A percentile compares a stretch with the other conserved stretches of the same genome.
These are phyloP conservation scores for Branchellion lobata DNA, from an alignment of 2,888 invertebrate genomes.

Conservation along the genomic window DNA sequence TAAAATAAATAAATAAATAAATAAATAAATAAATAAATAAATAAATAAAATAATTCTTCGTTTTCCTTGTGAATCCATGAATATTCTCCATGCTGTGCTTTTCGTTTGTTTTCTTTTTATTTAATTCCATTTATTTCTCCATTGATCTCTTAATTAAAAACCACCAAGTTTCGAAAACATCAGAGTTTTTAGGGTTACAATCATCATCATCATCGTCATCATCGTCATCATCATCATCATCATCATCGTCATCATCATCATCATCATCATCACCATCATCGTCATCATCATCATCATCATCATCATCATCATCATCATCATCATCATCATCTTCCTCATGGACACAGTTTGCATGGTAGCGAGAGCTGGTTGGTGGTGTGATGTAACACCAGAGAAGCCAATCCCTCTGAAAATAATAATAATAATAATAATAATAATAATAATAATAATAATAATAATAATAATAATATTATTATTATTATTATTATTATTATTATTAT, in stretches of 20 bases:
- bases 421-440: constrained; percentile 46
- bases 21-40: too few relatives aligned
- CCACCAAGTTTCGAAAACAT: too few relatives aligned
- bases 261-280: constrained; percentile 46
- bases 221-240: background rate
- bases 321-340: background rate
- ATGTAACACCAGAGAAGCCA: background rate
- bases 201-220: background rate
- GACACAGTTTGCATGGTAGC: background rate
- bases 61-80: too few relatives aligned
- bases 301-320: constrained; percentile 17
- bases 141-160: too few relatives aligned
- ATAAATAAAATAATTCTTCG: too few relatives aligned
- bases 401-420: constrained; percentile 25
- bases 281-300: constrained; percentile 44
- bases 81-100: too few relatives aligned
- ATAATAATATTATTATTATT: constrained; percentile 46
- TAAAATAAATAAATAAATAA: too few relatives aligned
- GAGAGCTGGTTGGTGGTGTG: background rate
- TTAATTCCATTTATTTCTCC: too few relatives aligned
- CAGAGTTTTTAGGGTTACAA: background rate
- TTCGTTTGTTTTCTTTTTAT: too few relatives aligned
- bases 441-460: constrained; percentile 46
- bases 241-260: background rate
- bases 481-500: constrained; percentile 47